Percentiles rank a stretch among this genome's conserved stretches.
Evolutionary conservation across 2,888 invertebrate genomes (phyloP).

Genomic region (Thysanoteuthis rhombus): DNA sequence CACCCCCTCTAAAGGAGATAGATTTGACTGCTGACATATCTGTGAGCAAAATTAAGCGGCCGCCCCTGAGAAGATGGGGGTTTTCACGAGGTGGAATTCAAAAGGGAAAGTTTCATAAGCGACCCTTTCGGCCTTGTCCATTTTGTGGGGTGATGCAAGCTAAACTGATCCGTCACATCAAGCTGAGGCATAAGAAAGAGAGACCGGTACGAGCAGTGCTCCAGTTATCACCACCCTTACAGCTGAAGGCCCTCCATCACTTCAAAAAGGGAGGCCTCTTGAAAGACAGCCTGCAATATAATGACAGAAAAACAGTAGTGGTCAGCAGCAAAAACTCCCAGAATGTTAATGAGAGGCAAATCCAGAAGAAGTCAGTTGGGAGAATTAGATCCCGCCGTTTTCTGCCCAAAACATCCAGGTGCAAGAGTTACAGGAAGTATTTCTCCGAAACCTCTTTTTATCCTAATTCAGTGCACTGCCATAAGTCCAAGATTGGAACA

Average conservation of each 20-base stretch:
- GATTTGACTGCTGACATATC: not conserved
- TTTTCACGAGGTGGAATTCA: not conserved
- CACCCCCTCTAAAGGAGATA: not conserved
- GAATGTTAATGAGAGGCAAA: not conserved
- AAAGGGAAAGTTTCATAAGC: not conserved
- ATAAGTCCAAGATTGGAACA: no score
- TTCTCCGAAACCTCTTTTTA: no score
- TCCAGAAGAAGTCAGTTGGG: not conserved
- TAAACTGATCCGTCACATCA: slow-evolving; percentile 12
- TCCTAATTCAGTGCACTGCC: no score
- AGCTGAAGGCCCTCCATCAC: not conserved
- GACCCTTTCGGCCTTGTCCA: slow-evolving; percentile 1
- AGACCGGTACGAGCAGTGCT: not conserved
- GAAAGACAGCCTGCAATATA: not conserved
- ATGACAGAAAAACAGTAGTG: no score
- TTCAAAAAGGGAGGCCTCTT: not conserved
- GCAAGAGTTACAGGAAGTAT: not conserved
- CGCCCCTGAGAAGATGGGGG: not conserved
- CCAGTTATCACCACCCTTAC: not conserved
- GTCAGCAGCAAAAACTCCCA: not conserved
- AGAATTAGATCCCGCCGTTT: not conserved
- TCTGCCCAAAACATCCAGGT: not conserved
- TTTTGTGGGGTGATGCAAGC: slow-evolving; percentile 19
- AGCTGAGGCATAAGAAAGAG: not conserved
- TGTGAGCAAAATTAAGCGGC: not conserved